A percentile compares a stretch with the other conserved stretches of the same genome.
These are phyloP conservation scores for Sciurus carolinensis DNA, from an alignment of 2,797 vertebrate species.

Conservation along the genomic window DNA sequence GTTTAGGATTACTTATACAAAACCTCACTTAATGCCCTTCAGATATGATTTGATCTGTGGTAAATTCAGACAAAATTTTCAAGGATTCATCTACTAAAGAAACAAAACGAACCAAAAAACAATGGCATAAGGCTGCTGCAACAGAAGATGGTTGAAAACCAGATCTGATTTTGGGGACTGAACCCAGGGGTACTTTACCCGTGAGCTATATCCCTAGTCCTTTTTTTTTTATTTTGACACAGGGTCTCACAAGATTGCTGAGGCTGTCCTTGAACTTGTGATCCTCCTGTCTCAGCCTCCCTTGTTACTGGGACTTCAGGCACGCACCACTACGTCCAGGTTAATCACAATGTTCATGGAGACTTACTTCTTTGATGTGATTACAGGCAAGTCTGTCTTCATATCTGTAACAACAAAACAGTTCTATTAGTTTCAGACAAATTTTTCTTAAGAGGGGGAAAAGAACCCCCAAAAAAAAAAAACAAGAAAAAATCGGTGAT, in stretches of 20 bases:
- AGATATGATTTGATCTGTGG: constrained; percentile 24
- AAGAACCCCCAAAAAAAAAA: neutral
- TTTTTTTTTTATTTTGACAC: no score
- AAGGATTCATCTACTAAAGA: neutral
- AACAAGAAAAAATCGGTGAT: neutral
- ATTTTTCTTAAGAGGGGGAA: constrained; percentile 28
- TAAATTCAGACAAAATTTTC: constrained; percentile 34
- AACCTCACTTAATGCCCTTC: neutral
- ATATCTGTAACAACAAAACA: constrained; percentile 85
- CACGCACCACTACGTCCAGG: no score
- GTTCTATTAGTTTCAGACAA: constrained; percentile 16
- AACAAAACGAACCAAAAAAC: neutral
- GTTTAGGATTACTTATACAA: neutral
- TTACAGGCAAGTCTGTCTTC: constrained; percentile 90
- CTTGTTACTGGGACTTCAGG: no score
- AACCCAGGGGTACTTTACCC: no score
- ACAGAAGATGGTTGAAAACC: neutral
- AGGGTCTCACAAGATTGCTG: no score
- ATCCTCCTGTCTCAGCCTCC: no score
- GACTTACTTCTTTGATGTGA: constrained; percentile 93
- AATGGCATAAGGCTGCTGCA: neutral
- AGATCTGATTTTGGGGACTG: neutral
- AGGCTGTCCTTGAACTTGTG: no score
- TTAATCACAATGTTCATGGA: no score
- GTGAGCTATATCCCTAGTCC: no score